A percentile compares a stretch with the other conserved stretches of the same genome.
Evolutionary conservation across 2,113 vertebrate genomes (phyloP).

Genomic region (Odontophorus gujanensis): DNA sequence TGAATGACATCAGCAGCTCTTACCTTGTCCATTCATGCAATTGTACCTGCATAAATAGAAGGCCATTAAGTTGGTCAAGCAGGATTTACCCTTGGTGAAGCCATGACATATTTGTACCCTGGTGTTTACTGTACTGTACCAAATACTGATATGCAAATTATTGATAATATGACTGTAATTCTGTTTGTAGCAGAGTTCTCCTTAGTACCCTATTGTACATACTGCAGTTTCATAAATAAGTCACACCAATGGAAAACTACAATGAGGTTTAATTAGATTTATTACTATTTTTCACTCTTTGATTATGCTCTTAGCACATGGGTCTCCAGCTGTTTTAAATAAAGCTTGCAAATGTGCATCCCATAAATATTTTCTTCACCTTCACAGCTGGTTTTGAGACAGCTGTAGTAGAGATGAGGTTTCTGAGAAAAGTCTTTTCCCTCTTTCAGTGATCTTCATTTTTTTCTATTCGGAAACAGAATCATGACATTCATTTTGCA

Average conservation of each 20-base stretch:
- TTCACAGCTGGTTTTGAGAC: slow-evolving; percentile 9
- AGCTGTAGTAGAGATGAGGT: background rate
- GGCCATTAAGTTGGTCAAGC: no score
- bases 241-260: background rate
- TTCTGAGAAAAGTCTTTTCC: background rate
- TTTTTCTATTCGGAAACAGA: background rate
- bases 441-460: background rate
- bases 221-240: background rate
- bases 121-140: background rate
- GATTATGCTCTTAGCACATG: background rate
- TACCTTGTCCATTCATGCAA: no score
- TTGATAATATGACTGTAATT: background rate
- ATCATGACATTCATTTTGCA: background rate
- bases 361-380: background rate
- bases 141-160: background rate
- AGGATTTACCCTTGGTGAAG: no score
- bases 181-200: background rate
- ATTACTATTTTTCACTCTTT: background rate
- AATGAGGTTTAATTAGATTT: background rate
- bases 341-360: background rate
- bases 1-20: no score
- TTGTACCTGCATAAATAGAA: no score
- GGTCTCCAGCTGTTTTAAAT: background rate
- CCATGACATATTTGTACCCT: background rate
- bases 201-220: background rate